Evolutionary conservation across 2,113 vertebrate genomes (phyloP).

Genomic region (Lophura nycthemera): DNA sequence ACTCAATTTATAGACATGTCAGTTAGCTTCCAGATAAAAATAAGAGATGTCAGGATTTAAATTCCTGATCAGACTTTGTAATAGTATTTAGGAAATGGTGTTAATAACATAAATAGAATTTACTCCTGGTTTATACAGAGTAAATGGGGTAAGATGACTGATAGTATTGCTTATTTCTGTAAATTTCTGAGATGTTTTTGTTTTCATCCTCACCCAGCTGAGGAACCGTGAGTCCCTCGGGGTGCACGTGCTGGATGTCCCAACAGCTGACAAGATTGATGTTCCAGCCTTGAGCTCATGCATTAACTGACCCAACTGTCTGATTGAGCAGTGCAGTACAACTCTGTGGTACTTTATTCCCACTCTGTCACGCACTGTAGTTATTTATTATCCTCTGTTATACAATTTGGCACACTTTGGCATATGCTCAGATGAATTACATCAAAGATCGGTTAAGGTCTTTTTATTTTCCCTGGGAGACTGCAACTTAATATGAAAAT

Average conservation of each 20-base stretch:
- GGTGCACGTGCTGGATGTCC: background rate
- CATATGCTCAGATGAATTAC: slow-evolving; percentile 55
- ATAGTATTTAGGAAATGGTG: background rate
- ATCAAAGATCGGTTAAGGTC: slow-evolving; percentile 19
- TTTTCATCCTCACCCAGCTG: background rate
- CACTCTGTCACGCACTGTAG: slow-evolving; percentile 5
- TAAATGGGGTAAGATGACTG: background rate
- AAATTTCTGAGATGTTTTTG: background rate
- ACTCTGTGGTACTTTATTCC: slow-evolving; percentile 4
- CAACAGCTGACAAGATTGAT: slow-evolving; percentile 30
- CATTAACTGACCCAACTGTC: slow-evolving; percentile 44
- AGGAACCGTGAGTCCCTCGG: background rate
- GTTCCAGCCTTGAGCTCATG: slow-evolving; percentile 25
- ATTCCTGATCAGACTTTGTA: background rate
- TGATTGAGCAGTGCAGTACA: slow-evolving; percentile 45
- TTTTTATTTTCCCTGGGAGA: slow-evolving; percentile 36
- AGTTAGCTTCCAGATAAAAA: background rate
- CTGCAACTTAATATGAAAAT: slow-evolving; percentile 28
- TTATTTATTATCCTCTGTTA: slow-evolving; percentile 65
- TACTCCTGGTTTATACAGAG: background rate
- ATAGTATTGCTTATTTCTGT: background rate
- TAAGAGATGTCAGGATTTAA: background rate
- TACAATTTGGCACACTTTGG: slow-evolving; percentile 47
- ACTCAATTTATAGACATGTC: too few relatives aligned
- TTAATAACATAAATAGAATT: background rate